Conservation (phyloP, 1,140 invertebrate species). For the Diorhabda elongata region DNA sequence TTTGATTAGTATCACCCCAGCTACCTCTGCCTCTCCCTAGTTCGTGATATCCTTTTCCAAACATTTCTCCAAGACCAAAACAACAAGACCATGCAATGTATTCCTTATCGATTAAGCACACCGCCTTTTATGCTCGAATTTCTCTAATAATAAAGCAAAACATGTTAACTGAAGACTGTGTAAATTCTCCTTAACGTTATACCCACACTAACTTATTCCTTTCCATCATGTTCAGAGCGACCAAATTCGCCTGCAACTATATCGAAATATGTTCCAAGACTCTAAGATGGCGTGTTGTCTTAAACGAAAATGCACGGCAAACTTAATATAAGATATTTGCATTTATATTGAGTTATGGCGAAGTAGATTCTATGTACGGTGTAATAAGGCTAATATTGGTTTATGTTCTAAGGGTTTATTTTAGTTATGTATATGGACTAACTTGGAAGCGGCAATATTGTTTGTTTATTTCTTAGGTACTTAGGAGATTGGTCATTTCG, state of each 20-base stretch:
- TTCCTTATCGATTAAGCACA: slow-evolving; percentile 21
- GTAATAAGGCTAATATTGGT: slow-evolving; percentile 45
- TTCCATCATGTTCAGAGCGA: slow-evolving; percentile 17
- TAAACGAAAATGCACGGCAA: slow-evolving; percentile 42
- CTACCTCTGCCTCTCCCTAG: too few species aligned
- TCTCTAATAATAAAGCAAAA: slow-evolving; percentile 26
- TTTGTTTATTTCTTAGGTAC: slow-evolving; percentile 41
- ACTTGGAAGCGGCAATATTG: slow-evolving; percentile 35
- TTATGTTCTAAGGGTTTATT: slow-evolving; percentile 43
- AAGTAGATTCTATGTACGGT: slow-evolving; percentile 36
- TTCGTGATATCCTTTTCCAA: background rate
- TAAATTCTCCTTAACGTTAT: slow-evolving; percentile 16
- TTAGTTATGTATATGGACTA: slow-evolving; percentile 42
- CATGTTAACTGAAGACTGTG: slow-evolving; percentile 20
- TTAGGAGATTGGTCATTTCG: slow-evolving; percentile 26
- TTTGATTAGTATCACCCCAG: too few species aligned
- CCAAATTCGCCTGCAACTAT: background rate
- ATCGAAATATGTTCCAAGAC: slow-evolving; percentile 25
- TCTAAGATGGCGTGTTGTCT: slow-evolving; percentile 38
- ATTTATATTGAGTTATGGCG: slow-evolving; percentile 46
- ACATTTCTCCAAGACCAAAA: slow-evolving; percentile 5
- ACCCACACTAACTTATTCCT: background rate
- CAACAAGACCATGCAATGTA: slow-evolving; percentile 6
- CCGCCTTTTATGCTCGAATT: slow-evolving; percentile 19
- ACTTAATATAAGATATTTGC: slow-evolving; percentile 47